Evolutionary conservation across 2,797 vertebrate species (phyloP).

Genomic region (Astyanax mexicanus): DNA sequence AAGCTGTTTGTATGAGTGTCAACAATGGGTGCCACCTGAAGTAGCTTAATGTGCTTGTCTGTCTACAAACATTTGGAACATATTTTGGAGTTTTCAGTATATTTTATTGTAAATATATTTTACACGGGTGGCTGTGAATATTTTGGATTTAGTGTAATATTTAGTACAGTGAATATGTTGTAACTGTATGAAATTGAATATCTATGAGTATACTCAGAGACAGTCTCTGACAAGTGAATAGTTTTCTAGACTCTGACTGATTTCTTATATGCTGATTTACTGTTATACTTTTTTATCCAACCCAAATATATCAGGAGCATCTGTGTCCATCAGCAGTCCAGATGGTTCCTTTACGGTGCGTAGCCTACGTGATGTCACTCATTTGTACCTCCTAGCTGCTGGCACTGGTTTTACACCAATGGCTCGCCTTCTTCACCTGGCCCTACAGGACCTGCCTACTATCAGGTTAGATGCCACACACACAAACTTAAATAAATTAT

Average conservation of each 20-base stretch:
- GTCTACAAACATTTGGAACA: no score
- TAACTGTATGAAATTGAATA: no score
- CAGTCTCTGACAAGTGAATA: no score
- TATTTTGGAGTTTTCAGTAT: no score
- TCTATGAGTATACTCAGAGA: no score
- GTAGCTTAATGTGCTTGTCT: no score
- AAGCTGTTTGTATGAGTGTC: no score
- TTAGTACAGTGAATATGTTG: no score
- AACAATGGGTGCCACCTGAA: no score
- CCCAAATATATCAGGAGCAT: conserved; percentile 77
- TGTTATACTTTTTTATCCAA: not conserved
- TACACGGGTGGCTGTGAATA: no score
- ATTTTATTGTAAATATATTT: no score
- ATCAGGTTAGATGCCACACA: conserved; percentile 76
- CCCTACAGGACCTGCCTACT: conserved; percentile 72
- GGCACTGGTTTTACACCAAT: conserved; percentile 97
- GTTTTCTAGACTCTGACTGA: not conserved
- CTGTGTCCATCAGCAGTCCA: conserved; percentile 84
- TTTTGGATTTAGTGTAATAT: no score
- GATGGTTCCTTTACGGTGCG: conserved; percentile 86
- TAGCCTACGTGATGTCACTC: conserved; percentile 80
- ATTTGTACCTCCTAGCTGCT: conserved; percentile 90
- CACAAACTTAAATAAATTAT: not conserved
- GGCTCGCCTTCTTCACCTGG: conserved; percentile 84
- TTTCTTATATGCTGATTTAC: not conserved